These are phyloP conservation scores for Dicrurus megarhynchus DNA, from an alignment of 2,113 vertebrate genomes.

Conservation along the genomic window DNA sequence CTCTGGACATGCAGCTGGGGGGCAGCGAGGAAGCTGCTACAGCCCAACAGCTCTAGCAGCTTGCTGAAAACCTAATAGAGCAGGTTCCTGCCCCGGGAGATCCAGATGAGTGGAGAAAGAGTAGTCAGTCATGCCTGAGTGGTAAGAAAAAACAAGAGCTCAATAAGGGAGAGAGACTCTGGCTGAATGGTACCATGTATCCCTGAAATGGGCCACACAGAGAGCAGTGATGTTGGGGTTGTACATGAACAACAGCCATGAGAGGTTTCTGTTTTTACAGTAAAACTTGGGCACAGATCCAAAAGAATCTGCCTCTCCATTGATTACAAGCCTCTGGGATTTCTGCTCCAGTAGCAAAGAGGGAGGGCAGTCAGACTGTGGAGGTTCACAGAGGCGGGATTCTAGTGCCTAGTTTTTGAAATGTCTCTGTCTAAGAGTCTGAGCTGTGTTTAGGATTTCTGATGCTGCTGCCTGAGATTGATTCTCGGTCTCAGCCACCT, in stretches of 20 bases:
- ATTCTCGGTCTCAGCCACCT: background rate
- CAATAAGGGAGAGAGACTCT: background rate
- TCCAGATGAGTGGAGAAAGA: background rate
- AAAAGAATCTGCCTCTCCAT: background rate
- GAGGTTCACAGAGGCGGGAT: background rate
- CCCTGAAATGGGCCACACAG: fast-evolving
- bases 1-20: background rate
- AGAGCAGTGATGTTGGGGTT: fast-evolving
- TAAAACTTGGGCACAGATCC: background rate
- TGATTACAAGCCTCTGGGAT: background rate
- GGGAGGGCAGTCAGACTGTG: background rate
- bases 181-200: fast-evolving
- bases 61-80: background rate
- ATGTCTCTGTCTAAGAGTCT: background rate
- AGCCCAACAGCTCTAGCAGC: background rate
- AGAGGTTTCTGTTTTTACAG: background rate
- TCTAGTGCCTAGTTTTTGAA: background rate
- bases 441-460: background rate
- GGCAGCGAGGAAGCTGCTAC: background rate
- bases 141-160: background rate
- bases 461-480: background rate
- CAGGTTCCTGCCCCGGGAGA: background rate
- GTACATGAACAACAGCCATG: background rate
- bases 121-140: background rate
- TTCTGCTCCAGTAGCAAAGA: background rate